Evolutionary conservation across 2,113 vertebrate species (phyloP), one percentile per base, ranked within the genome.

Genomic region (Poeciliopsis retropinna): DNA sequence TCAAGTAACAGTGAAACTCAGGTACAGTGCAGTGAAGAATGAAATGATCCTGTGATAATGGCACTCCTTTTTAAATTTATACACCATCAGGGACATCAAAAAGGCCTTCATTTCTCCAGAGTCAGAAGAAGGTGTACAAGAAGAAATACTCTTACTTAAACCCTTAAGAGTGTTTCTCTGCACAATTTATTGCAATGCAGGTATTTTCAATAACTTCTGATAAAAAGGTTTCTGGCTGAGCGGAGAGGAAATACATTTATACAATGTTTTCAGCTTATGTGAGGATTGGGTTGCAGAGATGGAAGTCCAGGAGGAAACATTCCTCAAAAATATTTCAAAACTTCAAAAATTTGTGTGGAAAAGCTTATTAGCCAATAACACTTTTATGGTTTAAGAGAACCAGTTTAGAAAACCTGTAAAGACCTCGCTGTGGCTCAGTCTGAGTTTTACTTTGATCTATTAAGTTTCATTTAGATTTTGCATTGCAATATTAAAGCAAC

Each of bases 171-270:
- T 51, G 65, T 54, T 67, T 74, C 72, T 17, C 37, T 79, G 34
- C 30, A 1, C 72, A 76, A 41, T 81, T 80, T 51, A 70, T 76
- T 85, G 81, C 84, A 87, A 28, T 87, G 82, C 81, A 88, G 76
- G 30, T 75, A 75, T 67, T 81, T 66, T 73, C 37, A 76, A 19
- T 64, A 65, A 70, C 63, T 64, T 44, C 11, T 11, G 13, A 57
- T 31, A 30, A 67, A 64, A 63, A 4, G 57, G 57, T 68, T 61
- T 74, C 28, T 25, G 1, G 47, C 5, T 8, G 22, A 17, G 3
- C 44, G 32, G 30, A 12, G 29, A 64, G 5, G 27, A 17, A 27
- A 13, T 60, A 29, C 19, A 60, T 44, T 17, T 47, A 47, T 7
- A 15, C 44, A 47, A 5, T 47, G 44, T 47, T 47, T 47, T 47